These are phyloP conservation scores for Sarcophaga peregrina DNA, from an alignment of 1,140 invertebrate genomes.

Conservation along the genomic window DNA sequence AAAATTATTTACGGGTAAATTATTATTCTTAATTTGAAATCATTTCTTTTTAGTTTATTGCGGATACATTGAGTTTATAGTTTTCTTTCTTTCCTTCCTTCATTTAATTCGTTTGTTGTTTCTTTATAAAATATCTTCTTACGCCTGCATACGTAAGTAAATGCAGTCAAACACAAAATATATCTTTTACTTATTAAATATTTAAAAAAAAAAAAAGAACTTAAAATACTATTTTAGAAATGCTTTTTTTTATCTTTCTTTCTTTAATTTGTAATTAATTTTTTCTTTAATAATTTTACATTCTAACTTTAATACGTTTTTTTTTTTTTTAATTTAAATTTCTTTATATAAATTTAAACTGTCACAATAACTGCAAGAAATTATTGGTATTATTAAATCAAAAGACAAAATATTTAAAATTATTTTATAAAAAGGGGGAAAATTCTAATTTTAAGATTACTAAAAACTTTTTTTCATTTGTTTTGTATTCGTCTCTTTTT, in stretches of 20 bases:
- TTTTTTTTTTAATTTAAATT: background rate
- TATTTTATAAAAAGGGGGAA: background rate
- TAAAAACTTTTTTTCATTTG: conserved; percentile 16
- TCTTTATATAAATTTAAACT: background rate
- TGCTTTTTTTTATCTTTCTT: background rate
- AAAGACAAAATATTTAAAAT: conserved; percentile 8
- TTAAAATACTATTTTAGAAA: conserved; percentile 10
- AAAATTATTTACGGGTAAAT: background rate
- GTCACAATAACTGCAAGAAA: conserved; percentile 1
- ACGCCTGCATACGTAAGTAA: background rate
- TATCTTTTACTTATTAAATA: background rate
- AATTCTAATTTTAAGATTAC: background rate
- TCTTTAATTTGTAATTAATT: background rate
- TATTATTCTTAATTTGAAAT: background rate
- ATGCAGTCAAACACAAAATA: background rate
- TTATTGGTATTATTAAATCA: background rate
- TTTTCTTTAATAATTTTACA: conserved; percentile 1
- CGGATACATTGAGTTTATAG: conserved; percentile 7
- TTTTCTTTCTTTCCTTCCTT: too few relatives aligned
- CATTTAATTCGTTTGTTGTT: background rate
- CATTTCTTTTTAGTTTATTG: conserved; percentile 3
- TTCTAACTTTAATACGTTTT: background rate
- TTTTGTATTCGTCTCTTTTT: background rate
- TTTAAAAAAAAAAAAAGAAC: conserved; percentile 15
- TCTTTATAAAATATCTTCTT: background rate